phyloP scores from a whole-genome alignment of 2,888 invertebrate species.

The Polyploca ridens region DNA sequence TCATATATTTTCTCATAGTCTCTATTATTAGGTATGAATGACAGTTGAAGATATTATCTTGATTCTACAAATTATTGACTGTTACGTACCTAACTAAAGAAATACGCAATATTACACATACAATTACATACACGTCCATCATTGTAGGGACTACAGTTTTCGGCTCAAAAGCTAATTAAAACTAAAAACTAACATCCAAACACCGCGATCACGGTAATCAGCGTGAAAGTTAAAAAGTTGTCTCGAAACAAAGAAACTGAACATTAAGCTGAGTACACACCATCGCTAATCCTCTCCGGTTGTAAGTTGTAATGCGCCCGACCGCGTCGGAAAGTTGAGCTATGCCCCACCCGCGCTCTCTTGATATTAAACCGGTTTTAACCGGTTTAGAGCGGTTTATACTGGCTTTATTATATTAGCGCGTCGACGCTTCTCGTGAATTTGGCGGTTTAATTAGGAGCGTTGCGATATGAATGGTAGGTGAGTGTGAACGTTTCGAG shows the following conservation, averaged over 20 bases:
- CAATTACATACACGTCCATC: background rate
- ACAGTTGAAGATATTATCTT: too few species aligned
- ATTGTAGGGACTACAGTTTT: background rate
- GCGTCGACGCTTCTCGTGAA: conserved; percentile 66
- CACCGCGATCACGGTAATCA: conserved; percentile 31
- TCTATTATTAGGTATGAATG: too few species aligned
- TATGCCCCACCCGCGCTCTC: conserved; percentile 52
- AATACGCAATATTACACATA: too few species aligned
- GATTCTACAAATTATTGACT: too few species aligned
- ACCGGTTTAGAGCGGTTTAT: conserved; percentile 77
- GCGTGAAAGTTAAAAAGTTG: conserved; percentile 35
- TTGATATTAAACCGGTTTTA: conserved; percentile 80
- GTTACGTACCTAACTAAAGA: too few species aligned
- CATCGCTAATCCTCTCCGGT: conserved; percentile 63
- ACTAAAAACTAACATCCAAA: background rate
- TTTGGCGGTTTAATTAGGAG: conserved; percentile 70
- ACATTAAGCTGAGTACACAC: conserved; percentile 67
- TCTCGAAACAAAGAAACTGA: conserved; percentile 64
- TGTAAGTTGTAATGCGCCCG: conserved; percentile 71
- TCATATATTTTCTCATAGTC: too few species aligned
- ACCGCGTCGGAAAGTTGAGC: conserved; percentile 71
- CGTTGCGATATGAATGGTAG: conserved; percentile 54
- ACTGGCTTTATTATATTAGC: conserved; percentile 81
- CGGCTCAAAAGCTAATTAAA: conserved; percentile 9
- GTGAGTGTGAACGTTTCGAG: conserved; percentile 41